A percentile compares a stretch with the other conserved stretches of the same genome.
Conservation (phyloP, 2,888 invertebrate species). For the Hoplodrina blanda region DNA sequence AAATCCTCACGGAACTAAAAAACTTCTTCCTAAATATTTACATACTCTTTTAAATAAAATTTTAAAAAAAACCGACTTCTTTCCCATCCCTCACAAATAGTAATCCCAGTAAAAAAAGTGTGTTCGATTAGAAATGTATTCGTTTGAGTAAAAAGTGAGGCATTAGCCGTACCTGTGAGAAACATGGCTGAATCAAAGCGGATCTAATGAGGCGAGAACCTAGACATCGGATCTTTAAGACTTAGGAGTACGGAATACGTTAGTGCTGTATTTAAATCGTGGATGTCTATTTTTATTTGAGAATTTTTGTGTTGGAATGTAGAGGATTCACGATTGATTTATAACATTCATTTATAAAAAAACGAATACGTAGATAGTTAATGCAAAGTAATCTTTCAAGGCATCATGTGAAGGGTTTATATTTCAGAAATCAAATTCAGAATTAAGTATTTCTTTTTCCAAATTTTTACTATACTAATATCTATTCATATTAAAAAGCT, state of each 20-base stretch:
- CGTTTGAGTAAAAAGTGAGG: slow-evolving; percentile 63
- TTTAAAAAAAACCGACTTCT: neutral
- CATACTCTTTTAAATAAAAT: neutral
- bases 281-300: neutral
- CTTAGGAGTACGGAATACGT: slow-evolving; percentile 67
- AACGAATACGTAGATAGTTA: too few relatives aligned
- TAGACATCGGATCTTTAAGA: slow-evolving; percentile 74
- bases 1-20: too few relatives aligned
- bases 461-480: too few relatives aligned
- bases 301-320: neutral
- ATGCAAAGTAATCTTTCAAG: too few relatives aligned
- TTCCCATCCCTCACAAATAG: slow-evolving; percentile 19
- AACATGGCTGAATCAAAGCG: slow-evolving; percentile 76
- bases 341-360: neutral
- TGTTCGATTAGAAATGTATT: slow-evolving; percentile 72
- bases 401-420: too few relatives aligned
- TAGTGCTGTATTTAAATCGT: slow-evolving; percentile 49
- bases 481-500: too few relatives aligned
- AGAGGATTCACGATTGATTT: too few relatives aligned
- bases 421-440: too few relatives aligned
- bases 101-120: slow-evolving; percentile 41
- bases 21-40: too few relatives aligned
- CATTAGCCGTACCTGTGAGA: slow-evolving; percentile 77
- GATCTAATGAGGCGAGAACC: slow-evolving; percentile 80
- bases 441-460: too few relatives aligned